Evolutionary conservation across 2,888 invertebrate species (phyloP), one percentile per base, ranked within the genome.

Genomic region (Lepas anatifera): DNA sequence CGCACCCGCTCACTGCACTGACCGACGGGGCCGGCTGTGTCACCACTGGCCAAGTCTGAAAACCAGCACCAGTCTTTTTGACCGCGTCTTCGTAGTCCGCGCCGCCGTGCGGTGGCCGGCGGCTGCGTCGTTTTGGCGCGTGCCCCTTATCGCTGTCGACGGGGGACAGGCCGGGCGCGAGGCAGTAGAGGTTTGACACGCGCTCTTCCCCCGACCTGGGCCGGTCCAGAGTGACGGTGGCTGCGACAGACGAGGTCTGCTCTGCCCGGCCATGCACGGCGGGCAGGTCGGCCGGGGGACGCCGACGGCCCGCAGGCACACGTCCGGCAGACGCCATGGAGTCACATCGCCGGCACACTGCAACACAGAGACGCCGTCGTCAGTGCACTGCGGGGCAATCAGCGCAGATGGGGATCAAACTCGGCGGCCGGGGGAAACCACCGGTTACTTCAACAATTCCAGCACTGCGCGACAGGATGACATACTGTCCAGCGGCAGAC

Each of bases 21-120:
- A n/a, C n/a, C n/a, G n/a, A n/a, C n/a, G 84, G 84, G 48, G 84
- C 50, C 27, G 50, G 50, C 50, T 50, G 81, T 76, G 84, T 52
- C 43, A 22, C 25, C 84, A 71, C 74, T 73, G 70, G 74, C 76
- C 48, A 68, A 39, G n/a, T 48, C 48, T 48, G 7, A n/a, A n/a
- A n/a, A n/a, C n/a, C n/a, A n/a, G n/a, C 48, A 2, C 48, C 6
- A 3, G n/a, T n/a, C n/a, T 70, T 69, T 73, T 74, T 76, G 75
- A 74, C 75, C 74, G 75, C 75, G 83, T 82, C 82, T 83, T 83
- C 83, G 83, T 82, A 25, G 32, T 16, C 48, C 27, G 27, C 39
- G 63, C 66, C 10, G 18, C 39, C 32, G 63, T 50, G 27, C 35
- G 67, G 10, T 16, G 10, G 10, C 10, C 18, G 43, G 3, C 52